Conservation (phyloP, 1,140 invertebrate species). For the Scylla paramamosain region DNA sequence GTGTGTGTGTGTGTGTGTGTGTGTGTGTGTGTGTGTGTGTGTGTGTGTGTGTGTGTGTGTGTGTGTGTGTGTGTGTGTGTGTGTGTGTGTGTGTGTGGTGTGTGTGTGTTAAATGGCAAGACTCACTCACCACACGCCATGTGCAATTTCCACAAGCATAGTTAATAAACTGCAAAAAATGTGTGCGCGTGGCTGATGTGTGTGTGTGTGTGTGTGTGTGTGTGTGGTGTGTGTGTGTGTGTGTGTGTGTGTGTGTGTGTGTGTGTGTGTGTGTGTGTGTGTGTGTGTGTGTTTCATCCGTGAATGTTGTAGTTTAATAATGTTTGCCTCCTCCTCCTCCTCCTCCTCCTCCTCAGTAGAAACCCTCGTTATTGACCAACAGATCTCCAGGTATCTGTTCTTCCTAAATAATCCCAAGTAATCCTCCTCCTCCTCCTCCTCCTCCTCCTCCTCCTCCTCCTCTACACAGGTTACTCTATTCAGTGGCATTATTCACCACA, state of each 20-base stretch:
- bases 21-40: not conserved
- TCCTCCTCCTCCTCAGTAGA: too few relatives aligned
- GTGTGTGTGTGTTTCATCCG: not conserved
- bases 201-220: not conserved
- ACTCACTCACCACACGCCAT: too few relatives aligned
- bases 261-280: slow-evolving; percentile 1
- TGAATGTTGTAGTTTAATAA: not conserved
- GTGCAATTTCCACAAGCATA: too few relatives aligned
- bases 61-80: not conserved
- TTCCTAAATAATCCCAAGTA: too few relatives aligned
- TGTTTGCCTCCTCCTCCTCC: not conserved
- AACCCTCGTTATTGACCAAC: too few relatives aligned
- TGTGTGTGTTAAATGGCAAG: not conserved
- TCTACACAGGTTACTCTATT: too few relatives aligned
- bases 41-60: not conserved
- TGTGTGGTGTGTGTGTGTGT: not conserved
- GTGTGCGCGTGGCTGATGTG: too few relatives aligned
- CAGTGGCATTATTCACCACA: too few relatives aligned
- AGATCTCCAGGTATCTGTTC: too few relatives aligned
- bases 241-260: slow-evolving; percentile 20
- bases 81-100: slow-evolving; percentile 2
- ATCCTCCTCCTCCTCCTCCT: too few relatives aligned
- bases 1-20: slow-evolving; percentile 6
- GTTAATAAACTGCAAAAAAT: too few relatives aligned
- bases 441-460: too few relatives aligned